phyloP scores from a whole-genome alignment of 2,888 invertebrate genomes.

The Halocaridina rubra region DNA sequence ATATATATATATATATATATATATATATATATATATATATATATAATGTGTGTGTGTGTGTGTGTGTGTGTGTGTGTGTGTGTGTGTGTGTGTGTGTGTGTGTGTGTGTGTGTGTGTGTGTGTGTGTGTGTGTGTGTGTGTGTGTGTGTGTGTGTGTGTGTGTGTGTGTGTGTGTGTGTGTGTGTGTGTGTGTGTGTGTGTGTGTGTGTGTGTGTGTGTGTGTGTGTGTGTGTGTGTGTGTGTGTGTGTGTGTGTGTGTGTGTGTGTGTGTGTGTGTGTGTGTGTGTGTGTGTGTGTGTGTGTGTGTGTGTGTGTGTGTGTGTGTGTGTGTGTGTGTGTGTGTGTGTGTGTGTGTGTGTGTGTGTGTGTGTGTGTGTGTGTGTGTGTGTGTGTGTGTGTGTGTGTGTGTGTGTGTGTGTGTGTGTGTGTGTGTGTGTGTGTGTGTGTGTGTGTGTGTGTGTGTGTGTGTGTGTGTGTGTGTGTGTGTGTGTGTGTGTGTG shows the following conservation, averaged over 20 bases:
- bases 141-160: not conserved
- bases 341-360: not conserved
- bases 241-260: not conserved
- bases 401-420: no score
- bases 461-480: no score
- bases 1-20: slow-evolving; percentile 30
- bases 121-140: not conserved
- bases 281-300: not conserved
- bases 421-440: no score
- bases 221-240: slow-evolving; percentile 7
- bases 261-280: not conserved
- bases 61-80: not conserved
- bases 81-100: not conserved
- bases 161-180: not conserved
- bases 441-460: no score
- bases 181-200: not conserved
- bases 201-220: not conserved
- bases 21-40: slow-evolving; percentile 2
- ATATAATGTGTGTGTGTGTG: not conserved
- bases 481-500: no score
- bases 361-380: no score
- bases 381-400: no score
- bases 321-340: not conserved
- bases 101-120: not conserved
- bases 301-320: not conserved